Evolutionary conservation across 2,888 invertebrate species (phyloP).

Genomic region (Acanthococcus lagerstroemiae): DNA sequence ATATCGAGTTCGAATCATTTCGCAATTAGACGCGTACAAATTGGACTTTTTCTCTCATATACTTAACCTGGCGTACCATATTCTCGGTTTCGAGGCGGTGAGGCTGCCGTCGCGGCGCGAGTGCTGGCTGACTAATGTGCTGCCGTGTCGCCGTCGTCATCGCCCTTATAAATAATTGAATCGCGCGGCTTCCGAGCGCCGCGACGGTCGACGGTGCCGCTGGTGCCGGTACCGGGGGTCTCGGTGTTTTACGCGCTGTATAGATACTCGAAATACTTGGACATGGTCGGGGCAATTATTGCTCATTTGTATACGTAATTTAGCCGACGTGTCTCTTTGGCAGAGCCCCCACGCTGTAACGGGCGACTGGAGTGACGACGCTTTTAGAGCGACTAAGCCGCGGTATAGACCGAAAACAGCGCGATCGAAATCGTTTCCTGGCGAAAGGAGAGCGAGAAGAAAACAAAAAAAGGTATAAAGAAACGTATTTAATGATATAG

Average conservation of each 20-base stretch:
- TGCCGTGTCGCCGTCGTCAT: background rate
- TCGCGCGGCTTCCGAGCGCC: background rate
- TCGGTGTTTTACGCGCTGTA: too few relatives aligned
- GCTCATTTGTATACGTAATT: background rate
- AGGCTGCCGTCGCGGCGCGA: conserved; percentile 1
- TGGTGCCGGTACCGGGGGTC: background rate
- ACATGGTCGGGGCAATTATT: background rate
- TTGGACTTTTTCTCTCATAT: conserved; percentile 19
- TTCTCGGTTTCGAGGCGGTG: too few relatives aligned
- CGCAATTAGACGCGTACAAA: conserved; percentile 28
- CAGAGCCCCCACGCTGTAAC: too few relatives aligned
- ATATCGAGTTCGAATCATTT: conserved; percentile 24
- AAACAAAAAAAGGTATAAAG: background rate
- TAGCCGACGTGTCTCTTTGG: background rate
- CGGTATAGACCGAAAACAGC: too few relatives aligned
- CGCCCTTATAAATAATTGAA: background rate
- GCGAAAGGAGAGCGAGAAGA: too few relatives aligned
- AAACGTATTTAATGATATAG: conserved; percentile 24
- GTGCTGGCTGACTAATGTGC: background rate
- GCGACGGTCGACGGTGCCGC: too few relatives aligned
- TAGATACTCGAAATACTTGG: background rate
- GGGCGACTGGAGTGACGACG: too few relatives aligned
- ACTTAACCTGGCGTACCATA: conserved; percentile 22
- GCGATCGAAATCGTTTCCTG: too few relatives aligned
- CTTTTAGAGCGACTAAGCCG: too few relatives aligned